Base-by-base conservation (phyloP, 2,888 invertebrate species). In the Keiferia lycopersicella region DNA sequence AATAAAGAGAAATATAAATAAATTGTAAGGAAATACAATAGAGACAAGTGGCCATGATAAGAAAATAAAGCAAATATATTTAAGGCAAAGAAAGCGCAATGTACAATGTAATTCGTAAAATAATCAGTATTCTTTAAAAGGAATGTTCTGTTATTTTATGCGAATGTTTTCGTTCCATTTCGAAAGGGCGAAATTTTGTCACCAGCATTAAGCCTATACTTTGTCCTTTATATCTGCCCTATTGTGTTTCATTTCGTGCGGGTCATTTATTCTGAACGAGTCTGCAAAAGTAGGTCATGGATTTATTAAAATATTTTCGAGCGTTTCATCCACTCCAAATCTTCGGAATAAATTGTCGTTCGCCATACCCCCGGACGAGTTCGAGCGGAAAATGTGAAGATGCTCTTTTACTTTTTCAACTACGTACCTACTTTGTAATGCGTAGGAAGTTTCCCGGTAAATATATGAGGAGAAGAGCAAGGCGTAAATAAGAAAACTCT, bases 211-310 rank as follows among this genome's bases (percentile, higher is more conserved):
- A 34, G 34, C 56, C 56, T 56, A 56, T 30, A 45, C 60, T 60
- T 26, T 45, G n/a, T 26, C 60, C 26, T 34, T 18, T 18, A 11
- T 51, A 26, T 51, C 38, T 62, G 70, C 66, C 69, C 63, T 67
- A 65, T 70, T 71, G 71, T 71, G 73, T 70, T 72, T 70, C 72
- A 69, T 73, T 76, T 74, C 72, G 75, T 76, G 75, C 73, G 70
- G 74, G 77, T 75, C 78, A 77, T 79, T 78, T 77, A 73, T 68
- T 63, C 65, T 18, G 59, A 73, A 76, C 62, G 53, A 70, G 71
- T 72, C 67, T 67, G 71, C 71, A 65, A 67, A 75, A 73, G 67
- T 77, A 67, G 76, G 78, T 78, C 77, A 81, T 62, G 75, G 74
- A 65, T 67, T 61, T 64, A 63, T 64, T 65, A 62, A 62, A 60